These are phyloP conservation scores for Anabas testudineus DNA, from an alignment of 2,797 vertebrate genomes.

Conservation along the genomic window DNA sequence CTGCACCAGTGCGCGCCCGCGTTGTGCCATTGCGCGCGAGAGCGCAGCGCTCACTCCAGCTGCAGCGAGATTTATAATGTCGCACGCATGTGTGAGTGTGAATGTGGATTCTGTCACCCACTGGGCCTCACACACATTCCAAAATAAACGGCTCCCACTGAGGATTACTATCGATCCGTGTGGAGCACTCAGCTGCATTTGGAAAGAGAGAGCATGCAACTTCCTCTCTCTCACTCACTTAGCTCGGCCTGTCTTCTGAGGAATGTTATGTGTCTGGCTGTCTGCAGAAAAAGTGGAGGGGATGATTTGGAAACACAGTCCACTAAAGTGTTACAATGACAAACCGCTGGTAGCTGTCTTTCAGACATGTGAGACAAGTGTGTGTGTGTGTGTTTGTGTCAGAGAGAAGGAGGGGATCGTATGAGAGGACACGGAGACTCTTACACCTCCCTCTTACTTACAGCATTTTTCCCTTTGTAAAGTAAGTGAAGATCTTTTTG, in stretches of 20 bases:
- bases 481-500: conserved; percentile 61
- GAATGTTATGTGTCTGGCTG: conserved; percentile 65
- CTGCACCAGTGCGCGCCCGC: conserved; percentile 30
- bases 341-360: conserved; percentile 59
- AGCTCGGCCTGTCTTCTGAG: conserved; percentile 47
- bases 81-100: conserved; percentile 56
- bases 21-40: conserved; percentile 40
- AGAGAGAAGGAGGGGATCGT: conserved; percentile 15
- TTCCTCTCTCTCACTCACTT: conserved; percentile 25
- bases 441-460: conserved; percentile 43
- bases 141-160: conserved; percentile 80
- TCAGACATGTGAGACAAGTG: conserved; percentile 47
- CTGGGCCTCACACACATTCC: conserved; percentile 75
- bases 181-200: conserved; percentile 69
- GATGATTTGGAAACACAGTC: conserved; percentile 68
- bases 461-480: conserved; percentile 46
- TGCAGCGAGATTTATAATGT: conserved; percentile 62
- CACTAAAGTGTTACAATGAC: conserved; percentile 70
- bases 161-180: conserved; percentile 81
- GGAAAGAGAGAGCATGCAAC: conserved; percentile 44
- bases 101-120: conserved; percentile 74
- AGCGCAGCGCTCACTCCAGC: conserved; percentile 40
- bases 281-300: conserved; percentile 65
- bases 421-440: conserved; percentile 43
- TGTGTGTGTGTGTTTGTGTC: conserved; percentile 14